Evolutionary conservation across 2,888 invertebrate genomes (phyloP).

Genomic region (Sarcophaga caerulescens): DNA sequence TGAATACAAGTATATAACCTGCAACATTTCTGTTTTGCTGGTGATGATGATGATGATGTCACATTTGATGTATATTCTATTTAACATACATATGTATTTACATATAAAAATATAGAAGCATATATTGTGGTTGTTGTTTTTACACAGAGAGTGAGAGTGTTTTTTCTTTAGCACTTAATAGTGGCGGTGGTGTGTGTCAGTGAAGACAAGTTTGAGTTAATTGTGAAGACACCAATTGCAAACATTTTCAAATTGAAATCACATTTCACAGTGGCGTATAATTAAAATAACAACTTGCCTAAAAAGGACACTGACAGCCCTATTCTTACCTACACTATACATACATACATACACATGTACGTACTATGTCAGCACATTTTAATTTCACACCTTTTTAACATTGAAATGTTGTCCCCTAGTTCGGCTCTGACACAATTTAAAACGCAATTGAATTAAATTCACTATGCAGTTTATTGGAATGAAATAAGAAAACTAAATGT

Average conservation of each 20-base stretch:
- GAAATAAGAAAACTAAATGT: neutral
- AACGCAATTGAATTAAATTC: slow-evolving; percentile 10
- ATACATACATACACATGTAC: no score
- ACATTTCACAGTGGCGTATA: slow-evolving; percentile 54
- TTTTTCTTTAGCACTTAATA: neutral
- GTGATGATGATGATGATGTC: neutral
- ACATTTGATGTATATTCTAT: neutral
- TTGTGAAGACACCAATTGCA: slow-evolving; percentile 33
- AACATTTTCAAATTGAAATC: slow-evolving; percentile 62
- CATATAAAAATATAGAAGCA: no score
- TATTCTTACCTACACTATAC: neutral
- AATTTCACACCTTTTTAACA: slow-evolving; percentile 48
- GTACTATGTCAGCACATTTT: slow-evolving; percentile 16
- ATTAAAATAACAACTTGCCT: slow-evolving; percentile 50
- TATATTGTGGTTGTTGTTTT: no score
- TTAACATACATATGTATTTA: neutral
- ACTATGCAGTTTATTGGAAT: neutral
- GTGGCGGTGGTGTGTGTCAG: neutral
- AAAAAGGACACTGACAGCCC: slow-evolving; percentile 23
- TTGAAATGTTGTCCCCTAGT: neutral
- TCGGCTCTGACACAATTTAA: neutral
- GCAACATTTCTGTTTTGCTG: slow-evolving; percentile 24
- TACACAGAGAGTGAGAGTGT: neutral
- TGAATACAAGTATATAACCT: slow-evolving; percentile 8
- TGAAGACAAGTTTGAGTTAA: slow-evolving; percentile 54